A percentile compares a stretch with the other conserved stretches of the same genome.
Conservation (phyloP, 2,797 vertebrate genomes). For the Catostomus latipinnis region DNA sequence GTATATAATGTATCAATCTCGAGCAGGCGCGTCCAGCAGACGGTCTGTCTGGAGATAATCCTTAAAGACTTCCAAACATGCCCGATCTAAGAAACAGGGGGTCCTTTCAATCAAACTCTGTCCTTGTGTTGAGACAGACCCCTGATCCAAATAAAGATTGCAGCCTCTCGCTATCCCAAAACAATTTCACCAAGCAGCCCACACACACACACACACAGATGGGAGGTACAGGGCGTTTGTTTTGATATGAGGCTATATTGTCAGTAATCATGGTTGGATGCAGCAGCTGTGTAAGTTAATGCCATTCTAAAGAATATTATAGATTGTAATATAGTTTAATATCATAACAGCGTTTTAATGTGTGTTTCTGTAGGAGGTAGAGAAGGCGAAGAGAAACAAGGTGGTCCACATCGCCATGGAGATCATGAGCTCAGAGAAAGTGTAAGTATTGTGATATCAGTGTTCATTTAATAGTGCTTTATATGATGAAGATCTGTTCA, state of each 20-base stretch:
- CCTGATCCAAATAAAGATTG: slow-evolving; percentile 74
- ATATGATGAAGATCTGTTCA: neutral
- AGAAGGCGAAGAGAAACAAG: slow-evolving; percentile 89
- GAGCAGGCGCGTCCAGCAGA: slow-evolving; percentile 10
- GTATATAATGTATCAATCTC: neutral
- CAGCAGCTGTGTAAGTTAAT: slow-evolving; percentile 69
- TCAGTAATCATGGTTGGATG: slow-evolving; percentile 72
- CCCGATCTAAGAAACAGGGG: slow-evolving; percentile 57
- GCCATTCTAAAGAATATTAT: neutral
- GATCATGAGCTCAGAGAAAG: slow-evolving; percentile 99
- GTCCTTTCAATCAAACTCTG: slow-evolving; percentile 65
- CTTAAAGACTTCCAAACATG: slow-evolving; percentile 47
- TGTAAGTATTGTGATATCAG: slow-evolving; percentile 82
- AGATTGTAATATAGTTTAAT: neutral
- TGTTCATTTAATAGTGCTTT: neutral
- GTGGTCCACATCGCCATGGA: slow-evolving; percentile 96
- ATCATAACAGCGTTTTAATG: neutral
- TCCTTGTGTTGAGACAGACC: slow-evolving; percentile 60
- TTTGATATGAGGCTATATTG: slow-evolving; percentile 38
- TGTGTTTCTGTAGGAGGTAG: slow-evolving; percentile 78
- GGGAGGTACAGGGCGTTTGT: slow-evolving; percentile 2
- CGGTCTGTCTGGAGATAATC: slow-evolving; percentile 19
- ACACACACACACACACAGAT: slow-evolving; percentile 59
- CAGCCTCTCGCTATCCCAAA: slow-evolving; percentile 62
- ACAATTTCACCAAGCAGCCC: slow-evolving; percentile 54